Evolutionary conservation across 2,888 invertebrate species (phyloP).

Genomic region (Andrena fulva): DNA sequence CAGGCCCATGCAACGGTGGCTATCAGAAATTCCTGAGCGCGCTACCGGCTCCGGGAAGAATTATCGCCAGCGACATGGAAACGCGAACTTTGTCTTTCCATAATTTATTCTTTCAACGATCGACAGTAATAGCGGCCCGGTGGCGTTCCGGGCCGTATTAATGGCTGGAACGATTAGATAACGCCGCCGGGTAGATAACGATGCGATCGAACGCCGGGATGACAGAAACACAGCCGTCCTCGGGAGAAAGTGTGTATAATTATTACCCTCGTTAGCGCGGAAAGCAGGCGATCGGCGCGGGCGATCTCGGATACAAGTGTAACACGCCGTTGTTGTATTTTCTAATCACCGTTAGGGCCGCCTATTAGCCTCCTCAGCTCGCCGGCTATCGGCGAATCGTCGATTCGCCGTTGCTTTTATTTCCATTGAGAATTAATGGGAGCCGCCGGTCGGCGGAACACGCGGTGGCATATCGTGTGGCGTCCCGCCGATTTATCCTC

Average conservation of each 20-base stretch:
- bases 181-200: slow-evolving; percentile 36
- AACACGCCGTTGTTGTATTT: slow-evolving; percentile 41
- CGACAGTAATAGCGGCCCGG: slow-evolving; percentile 33
- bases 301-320: slow-evolving; percentile 12
- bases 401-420: slow-evolving; percentile 1
- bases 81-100: slow-evolving; percentile 24
- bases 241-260: slow-evolving; percentile 57
- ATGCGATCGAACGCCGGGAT: slow-evolving; percentile 40
- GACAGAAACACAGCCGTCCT: slow-evolving; percentile 49
- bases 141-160: slow-evolving; percentile 39
- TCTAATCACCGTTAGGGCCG: slow-evolving; percentile 34
- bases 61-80: not conserved
- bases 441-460: not conserved
- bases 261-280: slow-evolving; percentile 46
- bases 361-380: slow-evolving; percentile 21
- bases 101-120: slow-evolving; percentile 48
- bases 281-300: not conserved
- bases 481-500: slow-evolving; percentile 3
- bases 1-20: not conserved
- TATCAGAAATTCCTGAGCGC: not conserved
- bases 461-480: not conserved
- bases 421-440: slow-evolving; percentile 15
- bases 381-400: slow-evolving; percentile 1
- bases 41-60: not conserved
- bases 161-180: slow-evolving; percentile 45